Evolutionary conservation across 1,140 invertebrate species (phyloP).

Genomic region (Drosophila ogumai): DNA sequence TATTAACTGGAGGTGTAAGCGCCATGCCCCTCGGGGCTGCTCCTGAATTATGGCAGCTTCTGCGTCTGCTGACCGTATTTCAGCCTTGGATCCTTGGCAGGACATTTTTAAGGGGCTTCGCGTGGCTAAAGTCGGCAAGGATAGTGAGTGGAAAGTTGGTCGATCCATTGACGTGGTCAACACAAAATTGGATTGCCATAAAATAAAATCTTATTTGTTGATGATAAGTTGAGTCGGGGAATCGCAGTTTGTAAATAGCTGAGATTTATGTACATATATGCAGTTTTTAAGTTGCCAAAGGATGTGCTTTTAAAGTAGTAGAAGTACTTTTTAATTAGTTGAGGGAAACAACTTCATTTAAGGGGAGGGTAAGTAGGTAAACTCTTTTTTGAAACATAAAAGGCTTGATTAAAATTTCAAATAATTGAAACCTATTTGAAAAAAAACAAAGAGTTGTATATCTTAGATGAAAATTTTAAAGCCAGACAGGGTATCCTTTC

Average conservation of each 20-base stretch:
- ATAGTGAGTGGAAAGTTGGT: constrained; percentile 18
- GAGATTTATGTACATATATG: constrained; percentile 4
- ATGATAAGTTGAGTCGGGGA: not conserved
- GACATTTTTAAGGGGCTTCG: constrained; percentile 28
- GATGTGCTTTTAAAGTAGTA: not conserved
- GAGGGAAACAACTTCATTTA: too few relatives aligned
- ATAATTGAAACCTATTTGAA: not conserved
- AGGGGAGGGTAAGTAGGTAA: not conserved
- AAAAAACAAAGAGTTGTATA: not conserved
- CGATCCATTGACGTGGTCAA: constrained; percentile 23
- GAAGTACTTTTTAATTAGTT: constrained; percentile 24
- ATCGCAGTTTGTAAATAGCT: not conserved
- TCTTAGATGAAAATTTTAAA: too few relatives aligned
- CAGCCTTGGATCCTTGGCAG: constrained; percentile 2
- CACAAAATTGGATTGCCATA: constrained; percentile 35
- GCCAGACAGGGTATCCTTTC: not conserved
- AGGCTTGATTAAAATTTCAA: too few relatives aligned
- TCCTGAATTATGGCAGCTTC: constrained; percentile 37
- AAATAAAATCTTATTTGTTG: constrained; percentile 29
- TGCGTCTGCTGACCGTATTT: constrained; percentile 7
- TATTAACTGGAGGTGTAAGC: constrained; percentile 33
- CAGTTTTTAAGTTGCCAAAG: not conserved
- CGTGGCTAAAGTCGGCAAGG: not conserved
- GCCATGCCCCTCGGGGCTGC: not conserved
- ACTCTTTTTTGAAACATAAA: too few relatives aligned